A percentile compares a stretch with the other conserved stretches of the same genome.
Conservation (phyloP, 2,113 vertebrate species). For the Neoarius graeffei region DNA sequence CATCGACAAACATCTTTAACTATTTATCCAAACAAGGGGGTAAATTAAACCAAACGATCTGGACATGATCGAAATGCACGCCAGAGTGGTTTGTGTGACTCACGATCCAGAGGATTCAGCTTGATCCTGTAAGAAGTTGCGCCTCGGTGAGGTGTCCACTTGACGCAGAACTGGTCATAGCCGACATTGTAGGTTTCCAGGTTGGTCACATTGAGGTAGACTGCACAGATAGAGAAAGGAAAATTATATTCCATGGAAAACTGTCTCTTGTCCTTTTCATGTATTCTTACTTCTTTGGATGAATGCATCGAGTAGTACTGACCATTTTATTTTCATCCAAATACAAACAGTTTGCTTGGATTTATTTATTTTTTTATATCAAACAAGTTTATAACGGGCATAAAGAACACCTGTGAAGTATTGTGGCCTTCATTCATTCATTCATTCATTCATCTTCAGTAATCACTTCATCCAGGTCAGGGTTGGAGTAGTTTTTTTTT, state of each 20-base stretch:
- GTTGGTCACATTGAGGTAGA: constrained; percentile 92
- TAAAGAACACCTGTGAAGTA: background rate
- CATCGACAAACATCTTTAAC: constrained; percentile 34
- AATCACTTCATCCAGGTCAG: background rate
- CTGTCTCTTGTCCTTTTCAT: no score
- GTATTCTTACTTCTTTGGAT: background rate
- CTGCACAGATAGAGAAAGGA: constrained; percentile 66
- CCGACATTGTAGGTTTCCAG: constrained; percentile 82
- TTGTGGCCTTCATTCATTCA: background rate
- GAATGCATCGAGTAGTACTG: no score
- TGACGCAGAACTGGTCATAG: constrained; percentile 89
- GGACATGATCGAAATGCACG: constrained; percentile 1
- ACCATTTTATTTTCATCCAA: background rate
- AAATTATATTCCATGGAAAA: background rate
- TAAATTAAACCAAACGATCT: constrained; percentile 29
- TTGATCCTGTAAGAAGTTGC: constrained; percentile 94
- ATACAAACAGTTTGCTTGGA: background rate
- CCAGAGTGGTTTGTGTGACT: constrained; percentile 45
- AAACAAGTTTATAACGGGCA: background rate
- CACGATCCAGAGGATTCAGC: constrained; percentile 85
- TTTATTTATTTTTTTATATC: background rate
- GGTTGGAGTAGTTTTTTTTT: background rate
- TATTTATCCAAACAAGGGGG: constrained; percentile 35
- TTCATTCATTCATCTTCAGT: background rate
- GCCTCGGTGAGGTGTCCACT: constrained; percentile 85